These are phyloP conservation scores for Drosophila bifasciata DNA, from an alignment of 1,140 invertebrate genomes.

Conservation along the genomic window DNA sequence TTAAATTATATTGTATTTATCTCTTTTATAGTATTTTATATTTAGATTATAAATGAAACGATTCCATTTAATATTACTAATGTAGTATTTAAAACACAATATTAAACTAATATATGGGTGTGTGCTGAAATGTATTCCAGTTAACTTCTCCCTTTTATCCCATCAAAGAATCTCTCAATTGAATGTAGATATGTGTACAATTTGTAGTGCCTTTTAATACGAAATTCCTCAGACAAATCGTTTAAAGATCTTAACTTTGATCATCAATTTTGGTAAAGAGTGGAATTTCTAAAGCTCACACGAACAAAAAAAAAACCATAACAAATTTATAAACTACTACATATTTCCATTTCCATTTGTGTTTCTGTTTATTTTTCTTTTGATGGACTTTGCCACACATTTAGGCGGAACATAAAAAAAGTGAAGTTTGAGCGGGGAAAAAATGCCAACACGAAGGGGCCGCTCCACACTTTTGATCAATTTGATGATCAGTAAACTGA, in stretches of 20 bases:
- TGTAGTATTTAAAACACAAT: too few relatives aligned
- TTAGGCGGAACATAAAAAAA: conserved; percentile 31
- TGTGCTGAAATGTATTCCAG: too few relatives aligned
- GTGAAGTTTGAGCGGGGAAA: conserved; percentile 27
- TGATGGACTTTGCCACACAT: conserved; percentile 59
- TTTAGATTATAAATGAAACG: too few relatives aligned
- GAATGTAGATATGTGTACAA: too few relatives aligned
- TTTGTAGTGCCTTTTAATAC: conserved; percentile 6
- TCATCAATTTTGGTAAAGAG: conserved; percentile 26
- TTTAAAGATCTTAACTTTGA: conserved; percentile 20
- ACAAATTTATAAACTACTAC: conserved; percentile 57
- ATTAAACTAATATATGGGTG: too few relatives aligned
- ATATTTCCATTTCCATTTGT: conserved; percentile 41
- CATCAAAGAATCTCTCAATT: too few relatives aligned
- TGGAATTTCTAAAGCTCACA: conserved; percentile 7
- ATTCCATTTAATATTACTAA: too few relatives aligned
- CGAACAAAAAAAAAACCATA: conserved; percentile 39
- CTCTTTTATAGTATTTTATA: too few relatives aligned
- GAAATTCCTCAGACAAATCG: conserved; percentile 11
- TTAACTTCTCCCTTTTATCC: neutral
- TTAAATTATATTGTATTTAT: too few relatives aligned
- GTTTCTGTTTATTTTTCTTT: conserved; percentile 30
- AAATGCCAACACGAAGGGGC: conserved; percentile 62
- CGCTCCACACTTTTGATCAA: conserved; percentile 23
- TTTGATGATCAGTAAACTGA: conserved; percentile 74